Evolutionary conservation across 2,888 invertebrate species (phyloP), one percentile per base, ranked within the genome.

Genomic region (Desoria tigrina): DNA sequence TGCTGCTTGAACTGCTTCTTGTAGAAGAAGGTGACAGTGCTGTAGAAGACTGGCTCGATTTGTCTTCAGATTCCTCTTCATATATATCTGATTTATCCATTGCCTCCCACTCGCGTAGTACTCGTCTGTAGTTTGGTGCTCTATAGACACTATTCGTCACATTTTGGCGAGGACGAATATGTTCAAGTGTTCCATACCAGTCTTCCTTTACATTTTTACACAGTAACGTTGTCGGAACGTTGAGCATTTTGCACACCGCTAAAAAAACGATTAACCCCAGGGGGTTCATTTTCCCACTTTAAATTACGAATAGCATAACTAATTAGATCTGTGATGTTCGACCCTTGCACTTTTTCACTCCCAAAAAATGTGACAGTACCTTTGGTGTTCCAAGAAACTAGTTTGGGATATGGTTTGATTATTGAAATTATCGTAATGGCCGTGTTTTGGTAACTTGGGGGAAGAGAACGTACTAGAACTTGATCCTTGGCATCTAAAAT

Each of bases 181-280:
- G 51, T 24, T 51, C 24, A 7, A 51, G 6, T 24, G 51, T 21
- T 21, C 51, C 51, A 24, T 18, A 51, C 51, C 51, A 51, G 16
- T 51, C 51, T 16, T 51, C 6, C 24, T 24, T 21, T 3, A 51
- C 16, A 16, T 26, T 21, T 9, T 23, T 14, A 24, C 24, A 21
- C 7, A 51, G 26, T 1, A 11, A 18, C 14, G 42, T 16, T 49
- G 56, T 61, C 23, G 68, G 64, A 21, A 68, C n/a, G 37, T 68
- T 68, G 2, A 65, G 2, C 2, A 49, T 55, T 21, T 58, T 68
- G 18, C 61, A 51, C 14, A 61, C 45, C 7, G 49, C 7, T 1
- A n/a, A 70, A 16, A 32, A 70, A 67, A 11, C 70, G 1, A 50
- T 66, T 67, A 1, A 51, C 39, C 23, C 66, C 70, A 14, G 21